phyloP scores from a whole-genome alignment of 2,888 invertebrate species.

The Ormyrus thymus region DNA sequence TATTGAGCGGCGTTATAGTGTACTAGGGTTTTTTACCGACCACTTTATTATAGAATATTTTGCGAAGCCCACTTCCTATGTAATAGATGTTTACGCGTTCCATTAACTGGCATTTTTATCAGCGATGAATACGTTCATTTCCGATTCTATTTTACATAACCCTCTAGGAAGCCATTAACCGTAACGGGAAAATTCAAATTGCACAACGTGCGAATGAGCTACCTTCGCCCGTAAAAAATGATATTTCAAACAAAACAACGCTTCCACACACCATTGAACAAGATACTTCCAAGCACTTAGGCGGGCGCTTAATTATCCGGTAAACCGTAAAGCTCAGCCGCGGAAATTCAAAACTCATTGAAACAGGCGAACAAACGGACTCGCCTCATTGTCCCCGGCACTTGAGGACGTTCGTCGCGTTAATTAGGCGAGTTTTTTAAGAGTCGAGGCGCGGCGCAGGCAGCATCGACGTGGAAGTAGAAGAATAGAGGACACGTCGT shows the following conservation, averaged over 20 bases:
- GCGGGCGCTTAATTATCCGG: background rate
- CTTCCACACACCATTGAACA: no score
- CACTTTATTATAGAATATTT: background rate
- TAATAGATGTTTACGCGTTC: no score
- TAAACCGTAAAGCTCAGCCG: background rate
- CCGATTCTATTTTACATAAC: slow-evolving; percentile 14
- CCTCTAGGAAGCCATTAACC: background rate
- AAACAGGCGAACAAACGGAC: background rate
- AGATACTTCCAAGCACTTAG: background rate
- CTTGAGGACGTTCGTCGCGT: slow-evolving; percentile 4
- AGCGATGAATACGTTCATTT: background rate
- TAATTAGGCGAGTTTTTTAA: slow-evolving; percentile 29
- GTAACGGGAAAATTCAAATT: background rate
- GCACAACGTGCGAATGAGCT: background rate
- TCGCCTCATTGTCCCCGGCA: background rate
- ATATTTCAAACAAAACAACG: no score
- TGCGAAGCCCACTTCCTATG: background rate
- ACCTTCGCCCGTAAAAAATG: no score
- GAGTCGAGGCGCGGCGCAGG: no score
- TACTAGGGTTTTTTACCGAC: background rate
- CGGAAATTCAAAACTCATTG: no score
- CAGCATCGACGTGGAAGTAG: slow-evolving; percentile 24
- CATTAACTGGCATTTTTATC: no score
- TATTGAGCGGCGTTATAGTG: slow-evolving; percentile 1
- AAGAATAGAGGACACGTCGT: slow-evolving; percentile 64